Percentiles rank a stretch among this genome's conserved stretches.
phyloP scores from a whole-genome alignment of 2,888 invertebrate species.

The Temnothorax ravouxi region DNA sequence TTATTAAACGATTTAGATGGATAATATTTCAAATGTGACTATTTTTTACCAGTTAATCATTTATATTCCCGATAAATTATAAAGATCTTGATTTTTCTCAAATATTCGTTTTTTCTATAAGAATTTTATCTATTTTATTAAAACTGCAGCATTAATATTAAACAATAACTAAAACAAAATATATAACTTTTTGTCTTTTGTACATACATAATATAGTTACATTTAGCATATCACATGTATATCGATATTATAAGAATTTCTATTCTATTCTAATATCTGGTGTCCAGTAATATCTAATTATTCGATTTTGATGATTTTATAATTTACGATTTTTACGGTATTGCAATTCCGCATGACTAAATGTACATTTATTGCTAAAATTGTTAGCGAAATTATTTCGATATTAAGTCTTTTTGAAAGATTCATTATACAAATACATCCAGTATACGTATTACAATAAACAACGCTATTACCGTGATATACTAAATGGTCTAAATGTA shows the following conservation, averaged over 20 bases:
- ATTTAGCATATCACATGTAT: too few species aligned
- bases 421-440: constrained; percentile 3
- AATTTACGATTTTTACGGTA: not conserved
- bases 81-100: not conserved
- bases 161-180: not conserved
- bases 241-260: too few species aligned
- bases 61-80: not conserved
- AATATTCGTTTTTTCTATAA: not conserved
- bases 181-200: not conserved
- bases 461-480: not conserved
- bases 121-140: not conserved
- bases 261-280: too few species aligned
- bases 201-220: too few species aligned
- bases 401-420: not conserved
- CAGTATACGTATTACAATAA: not conserved
- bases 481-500: too few species aligned
- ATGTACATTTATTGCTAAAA: not conserved
- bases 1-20: not conserved
- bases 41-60: not conserved
- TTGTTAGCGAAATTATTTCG: too few species aligned
- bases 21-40: not conserved
- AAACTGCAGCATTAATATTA: not conserved
- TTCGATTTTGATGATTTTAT: constrained; percentile 1
- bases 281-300: not conserved
- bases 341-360: not conserved